Evolutionary conservation across 2,113 vertebrate species (phyloP).

Genomic region (Takifugu flavidus): DNA sequence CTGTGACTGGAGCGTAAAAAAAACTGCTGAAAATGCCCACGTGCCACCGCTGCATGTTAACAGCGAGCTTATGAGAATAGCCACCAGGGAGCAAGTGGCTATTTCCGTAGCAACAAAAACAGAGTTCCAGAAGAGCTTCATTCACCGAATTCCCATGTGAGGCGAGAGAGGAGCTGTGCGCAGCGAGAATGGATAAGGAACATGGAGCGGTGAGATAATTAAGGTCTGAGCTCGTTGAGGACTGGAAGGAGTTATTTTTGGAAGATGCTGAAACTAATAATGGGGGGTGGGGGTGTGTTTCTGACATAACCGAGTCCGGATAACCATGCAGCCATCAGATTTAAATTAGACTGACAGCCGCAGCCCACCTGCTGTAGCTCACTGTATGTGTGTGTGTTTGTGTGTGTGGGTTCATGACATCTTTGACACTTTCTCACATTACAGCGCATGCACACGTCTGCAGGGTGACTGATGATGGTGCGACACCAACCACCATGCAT

Average conservation of each 20-base stretch:
- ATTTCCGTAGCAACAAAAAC: slow-evolving; percentile 62
- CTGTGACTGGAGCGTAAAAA: neutral
- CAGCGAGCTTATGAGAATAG: slow-evolving; percentile 22
- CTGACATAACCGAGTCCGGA: slow-evolving; percentile 41
- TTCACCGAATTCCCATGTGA: slow-evolving; percentile 51
- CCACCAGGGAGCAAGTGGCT: slow-evolving; percentile 52
- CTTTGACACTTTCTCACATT: slow-evolving; percentile 33
- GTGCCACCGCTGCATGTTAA: slow-evolving; percentile 28
- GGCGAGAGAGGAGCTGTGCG: slow-evolving; percentile 31
- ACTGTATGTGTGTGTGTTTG: slow-evolving; percentile 3
- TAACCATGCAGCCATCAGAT: slow-evolving; percentile 20
- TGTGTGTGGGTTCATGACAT: slow-evolving; percentile 18
- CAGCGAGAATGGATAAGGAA: slow-evolving; percentile 16
- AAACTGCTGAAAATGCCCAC: slow-evolving; percentile 12
- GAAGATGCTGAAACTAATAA: slow-evolving; percentile 53
- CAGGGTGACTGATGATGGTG: slow-evolving; percentile 22
- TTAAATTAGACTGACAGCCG: slow-evolving; percentile 30
- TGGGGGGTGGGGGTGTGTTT: slow-evolving; percentile 15
- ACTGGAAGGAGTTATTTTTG: slow-evolving; percentile 44
- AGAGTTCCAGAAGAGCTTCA: slow-evolving; percentile 38
- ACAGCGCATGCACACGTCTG: slow-evolving; percentile 3
- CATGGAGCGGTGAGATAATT: slow-evolving; percentile 41
- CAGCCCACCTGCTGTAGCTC: slow-evolving; percentile 15
- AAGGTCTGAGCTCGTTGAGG: slow-evolving; percentile 28
- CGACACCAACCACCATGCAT: slow-evolving; percentile 11